Base-by-base conservation (phyloP, 2,888 invertebrate genomes). In the Sesia apiformis region DNA sequence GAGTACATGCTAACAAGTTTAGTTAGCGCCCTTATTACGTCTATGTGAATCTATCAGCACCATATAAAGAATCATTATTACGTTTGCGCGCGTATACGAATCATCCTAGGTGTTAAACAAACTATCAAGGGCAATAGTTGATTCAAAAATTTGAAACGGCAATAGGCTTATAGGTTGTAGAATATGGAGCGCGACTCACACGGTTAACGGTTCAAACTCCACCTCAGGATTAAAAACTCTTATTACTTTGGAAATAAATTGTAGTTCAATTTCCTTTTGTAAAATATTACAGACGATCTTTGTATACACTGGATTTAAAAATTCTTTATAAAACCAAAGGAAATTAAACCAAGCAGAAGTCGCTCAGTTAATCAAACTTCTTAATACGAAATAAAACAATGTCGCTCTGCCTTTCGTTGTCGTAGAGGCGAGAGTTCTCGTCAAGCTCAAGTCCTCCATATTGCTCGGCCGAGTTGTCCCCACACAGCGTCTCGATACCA, bases 391-490 rank as follows among this genome's bases (percentile, higher is more conserved):
- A 23, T 23, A 93, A 92, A 46, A 89, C 87, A 58, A 93, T 90
- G 74, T 93, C 93, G 62, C 91, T 91, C 60, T 90, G 90, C 55
- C 79, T 84, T 73, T 92, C 91, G 60, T 86, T 81, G 63, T 91
- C 90, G 64, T 90, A 90, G 2, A 23, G 2, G 23, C 23, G 23
- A 42, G 91, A 78, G 58, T 77, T 74, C 54, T 81, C 81, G 53
- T 78, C 81, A 52, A 68, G 60, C 56, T 61, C 67, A 55, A 74
- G 64, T 5, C 67, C 70, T n/a, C 3, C 39, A 38, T 23, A 38
- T 38, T 52, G 41, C 5, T n/a, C 39, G n/a, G 23, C n/a, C 23
- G 52, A 5, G 5, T 58, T 52, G 52, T 63, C 63, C 38, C 62
- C 66, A 52, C 68, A 66, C 60, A 64, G 60, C 55, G 70, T 67